These are phyloP conservation scores for Agelas oroides DNA, from an alignment of 37 sponge, comb jelly and placozoan genomes.

Conservation along the genomic window DNA sequence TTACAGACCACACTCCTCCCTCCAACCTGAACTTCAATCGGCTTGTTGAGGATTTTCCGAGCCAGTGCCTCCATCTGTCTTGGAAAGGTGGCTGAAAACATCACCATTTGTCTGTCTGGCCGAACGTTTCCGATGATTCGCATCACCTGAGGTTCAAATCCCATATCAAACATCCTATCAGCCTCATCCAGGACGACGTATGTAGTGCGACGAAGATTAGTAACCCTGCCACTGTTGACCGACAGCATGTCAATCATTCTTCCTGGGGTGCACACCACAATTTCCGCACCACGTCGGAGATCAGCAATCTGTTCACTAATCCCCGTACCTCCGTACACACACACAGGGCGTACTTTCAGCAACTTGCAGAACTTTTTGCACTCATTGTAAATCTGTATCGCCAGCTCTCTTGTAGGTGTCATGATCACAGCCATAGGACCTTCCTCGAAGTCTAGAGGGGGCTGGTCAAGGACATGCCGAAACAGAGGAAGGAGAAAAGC, in stretches of 20 bases:
- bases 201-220: slow-evolving; percentile 91
- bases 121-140: slow-evolving; percentile 84
- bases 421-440: slow-evolving; percentile 94
- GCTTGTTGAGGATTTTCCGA: slow-evolving; percentile 89
- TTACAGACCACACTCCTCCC: slow-evolving; percentile 97
- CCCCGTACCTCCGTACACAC: slow-evolving; percentile 99
- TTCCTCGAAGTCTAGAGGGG: slow-evolving; percentile 83
- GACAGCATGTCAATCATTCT: slow-evolving; percentile 99
- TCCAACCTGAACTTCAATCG: slow-evolving; percentile 96
- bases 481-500: slow-evolving; percentile 97
- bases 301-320: slow-evolving; percentile 99
- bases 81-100: slow-evolving; percentile 99
- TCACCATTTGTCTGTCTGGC: slow-evolving; percentile 97
- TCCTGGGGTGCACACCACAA: slow-evolving; percentile 98
- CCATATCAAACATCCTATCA: slow-evolving; percentile 99
- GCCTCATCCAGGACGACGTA: slow-evolving; percentile 99
- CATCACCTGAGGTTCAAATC: slow-evolving; percentile 99
- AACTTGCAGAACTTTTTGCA: slow-evolving; percentile 90
- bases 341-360: slow-evolving; percentile 80
- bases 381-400: slow-evolving; percentile 95
- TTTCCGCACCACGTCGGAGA: slow-evolving; percentile 95
- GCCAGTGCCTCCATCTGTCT: slow-evolving; percentile 99
- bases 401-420: slow-evolving; percentile 96
- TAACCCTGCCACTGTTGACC: slow-evolving; percentile 95
- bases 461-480: slow-evolving; percentile 94